Percentiles rank a stretch among this genome's conserved stretches.
These are phyloP conservation scores for Mermis nigrescens DNA, from an alignment of 2,888 invertebrate species.

Conservation along the genomic window DNA sequence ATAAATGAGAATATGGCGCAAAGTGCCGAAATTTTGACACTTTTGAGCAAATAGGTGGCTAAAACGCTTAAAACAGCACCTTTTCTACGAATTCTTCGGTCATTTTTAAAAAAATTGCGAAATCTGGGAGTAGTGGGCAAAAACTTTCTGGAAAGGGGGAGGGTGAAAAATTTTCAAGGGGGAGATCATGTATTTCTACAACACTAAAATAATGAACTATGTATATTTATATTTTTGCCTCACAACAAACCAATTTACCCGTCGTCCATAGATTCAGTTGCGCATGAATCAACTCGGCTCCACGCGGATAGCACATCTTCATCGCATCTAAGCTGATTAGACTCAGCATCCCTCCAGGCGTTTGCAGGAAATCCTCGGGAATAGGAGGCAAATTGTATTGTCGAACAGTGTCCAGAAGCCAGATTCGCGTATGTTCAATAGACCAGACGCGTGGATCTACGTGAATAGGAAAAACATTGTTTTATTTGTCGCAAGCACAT, in stretches of 20 bases:
- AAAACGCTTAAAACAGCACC: too few relatives aligned
- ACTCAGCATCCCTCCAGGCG: conserved; percentile 21
- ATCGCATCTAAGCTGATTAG: conserved; percentile 20
- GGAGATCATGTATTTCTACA: too few relatives aligned
- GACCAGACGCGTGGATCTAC: conserved; percentile 22
- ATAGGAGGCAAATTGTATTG: conserved; percentile 23
- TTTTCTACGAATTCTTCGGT: too few relatives aligned
- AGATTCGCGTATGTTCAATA: conserved; percentile 20
- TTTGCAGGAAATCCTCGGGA: conserved; percentile 14
- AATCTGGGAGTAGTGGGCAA: too few relatives aligned
- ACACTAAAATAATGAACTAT: too few relatives aligned
- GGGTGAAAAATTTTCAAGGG: too few relatives aligned
- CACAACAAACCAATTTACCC: conserved; percentile 14
- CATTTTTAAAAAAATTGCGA: too few relatives aligned
- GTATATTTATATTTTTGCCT: neutral
- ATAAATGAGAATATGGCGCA: too few relatives aligned
- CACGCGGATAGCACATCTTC: conserved; percentile 12
- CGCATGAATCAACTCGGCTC: conserved; percentile 27
- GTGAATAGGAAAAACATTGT: neutral
- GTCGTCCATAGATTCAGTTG: conserved; percentile 30
- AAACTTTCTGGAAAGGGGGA: neutral
- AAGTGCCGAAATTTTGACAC: too few relatives aligned
- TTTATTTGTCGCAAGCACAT: neutral
- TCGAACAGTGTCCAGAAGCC: conserved; percentile 27
- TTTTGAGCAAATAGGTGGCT: too few relatives aligned